Base-by-base conservation (phyloP, 2,797 vertebrate species). In the Remorina albescens region DNA sequence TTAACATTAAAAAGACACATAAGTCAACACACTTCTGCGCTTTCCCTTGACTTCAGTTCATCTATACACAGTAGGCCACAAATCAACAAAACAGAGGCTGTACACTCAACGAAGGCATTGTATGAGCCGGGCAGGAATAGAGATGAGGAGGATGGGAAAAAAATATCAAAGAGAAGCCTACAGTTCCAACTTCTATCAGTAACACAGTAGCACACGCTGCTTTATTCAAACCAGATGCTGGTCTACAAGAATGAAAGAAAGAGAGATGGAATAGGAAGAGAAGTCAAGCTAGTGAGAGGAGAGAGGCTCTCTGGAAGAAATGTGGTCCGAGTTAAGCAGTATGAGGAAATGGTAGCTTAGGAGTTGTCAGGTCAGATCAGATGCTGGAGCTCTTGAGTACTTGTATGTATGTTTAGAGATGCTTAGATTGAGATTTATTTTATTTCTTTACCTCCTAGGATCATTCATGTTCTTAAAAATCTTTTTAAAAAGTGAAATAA, bases 311-410 rank as follows among this genome's bases (percentile, higher is more conserved):
- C 66, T 76, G 84, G 86, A 80, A 87, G 88, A 95, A 96, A 96
- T 95, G 91, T 96, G 96, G 94, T 95, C 93, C 67, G 91, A 94
- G 94, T 96, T 96, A 96, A 93, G 89, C 83, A 79, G 91, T 69
- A 89, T 87, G 91, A 95, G 95, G 95, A 96, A 97, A 96, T 94
- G 81, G 96, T 95, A 96, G 95, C 95, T 95, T 93, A 93, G 87
- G 86, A 95, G 93, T 93, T 96, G 96, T 96, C 95, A 94, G 93
- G 89, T 95, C 88, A 68, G 86, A 95, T 96, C 95, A 96, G 93
- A 95, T 90, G 74, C 90, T 68, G 86, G 71, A 81, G 83, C 80
- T 82, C 88, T 84, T 85, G 62, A 91, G 86, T 80, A 69, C 57
- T 53, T 71, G 67, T 69, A 72, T 67, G 55, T 50, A 53, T 47